Base-by-base conservation (phyloP, 37 sponge, comb jelly and placozoan genomes). In the Chondrilla cf. caribensis region DNA sequence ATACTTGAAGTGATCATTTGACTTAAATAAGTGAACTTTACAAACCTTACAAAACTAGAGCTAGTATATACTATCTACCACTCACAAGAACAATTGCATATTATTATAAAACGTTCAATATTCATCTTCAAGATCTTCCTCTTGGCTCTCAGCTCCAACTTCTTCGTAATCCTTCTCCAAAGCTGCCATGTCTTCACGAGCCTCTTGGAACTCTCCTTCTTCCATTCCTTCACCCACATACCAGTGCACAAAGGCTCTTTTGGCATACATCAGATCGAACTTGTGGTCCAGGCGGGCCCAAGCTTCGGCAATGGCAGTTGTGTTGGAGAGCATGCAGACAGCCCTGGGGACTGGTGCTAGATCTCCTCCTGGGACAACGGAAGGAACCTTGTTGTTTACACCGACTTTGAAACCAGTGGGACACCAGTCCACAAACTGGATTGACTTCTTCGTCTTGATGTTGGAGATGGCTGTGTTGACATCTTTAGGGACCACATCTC, bases 181-280 rank as follows among this genome's bases (percentile, higher is more conserved):
- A 75, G 97, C 97, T 44, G 97, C 94, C 81, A 97, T 82, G 81
- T 97, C 95, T 65, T 95, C 98, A 79, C 98, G 90, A 54, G 98
- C 98, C 81, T 97, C 98, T 17, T 90, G 78, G 87, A 97, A 97
- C 88, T 97, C 98, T 86, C 98, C 98, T 73, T 97, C 98, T 60
- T 97, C 98, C 98, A 97, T 97, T n/a, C 98, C 98, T 73, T 97
- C 98, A 80, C 98, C 98, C 21, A 97, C 97, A 59, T 97, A 97
- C 98, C 98, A 97, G 85, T 97, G 98, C 58, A 97, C 98, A 75
- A 97, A 97, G 73, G 98, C 98, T 44, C 98, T 84, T 88, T 97
- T 97, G 86, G 94, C 93, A 75, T 97, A 97, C 98, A 97, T 97
- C 81, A 97, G 92, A 85, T 97, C 98, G 82, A 97, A 97, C 86